A percentile compares a stretch with the other conserved stretches of the same genome.
phyloP scores from a whole-genome alignment of 2,888 invertebrate genomes.

The Lampropteryx suffumata region DNA sequence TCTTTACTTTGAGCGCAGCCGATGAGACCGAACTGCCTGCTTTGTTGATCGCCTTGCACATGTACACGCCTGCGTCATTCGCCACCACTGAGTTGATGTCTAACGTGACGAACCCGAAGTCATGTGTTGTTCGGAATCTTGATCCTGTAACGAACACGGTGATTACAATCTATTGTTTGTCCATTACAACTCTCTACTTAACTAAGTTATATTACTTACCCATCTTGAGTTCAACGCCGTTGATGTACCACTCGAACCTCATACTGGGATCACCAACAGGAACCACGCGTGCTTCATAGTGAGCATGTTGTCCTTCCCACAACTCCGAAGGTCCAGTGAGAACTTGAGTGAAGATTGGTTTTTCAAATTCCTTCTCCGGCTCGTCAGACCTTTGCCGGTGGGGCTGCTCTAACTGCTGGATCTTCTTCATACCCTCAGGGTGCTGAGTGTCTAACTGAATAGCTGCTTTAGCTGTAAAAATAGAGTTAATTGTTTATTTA shows the following conservation, averaged over 20 bases:
- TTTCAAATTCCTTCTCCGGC: slow-evolving; percentile 92
- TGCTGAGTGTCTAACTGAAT: slow-evolving; percentile 96
- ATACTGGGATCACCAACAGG: slow-evolving; percentile 97
- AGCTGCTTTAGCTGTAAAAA: slow-evolving; percentile 87
- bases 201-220: slow-evolving; percentile 77
- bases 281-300: slow-evolving; percentile 95
- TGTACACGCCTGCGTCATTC: slow-evolving; percentile 96
- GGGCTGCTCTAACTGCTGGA: slow-evolving; percentile 92
- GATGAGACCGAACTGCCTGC: slow-evolving; percentile 97
- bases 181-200: not conserved
- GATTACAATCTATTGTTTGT: not conserved
- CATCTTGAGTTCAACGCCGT: slow-evolving; percentile 95
- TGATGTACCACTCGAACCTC: slow-evolving; percentile 97
- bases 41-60: slow-evolving; percentile 96
- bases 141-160: slow-evolving; percentile 83
- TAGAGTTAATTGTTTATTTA: not conserved
- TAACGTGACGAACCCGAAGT: slow-evolving; percentile 96
- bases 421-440: slow-evolving; percentile 95
- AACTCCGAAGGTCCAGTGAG: slow-evolving; percentile 94
- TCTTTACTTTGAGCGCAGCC: slow-evolving; percentile 93
- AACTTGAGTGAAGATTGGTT: slow-evolving; percentile 95
- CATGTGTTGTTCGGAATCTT: slow-evolving; percentile 94
- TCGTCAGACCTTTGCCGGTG: slow-evolving; percentile 87
- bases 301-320: slow-evolving; percentile 95
- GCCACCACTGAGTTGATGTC: slow-evolving; percentile 94